Conservation (phyloP, 2,797 vertebrate species). For the Spheniscus humboldti region DNA sequence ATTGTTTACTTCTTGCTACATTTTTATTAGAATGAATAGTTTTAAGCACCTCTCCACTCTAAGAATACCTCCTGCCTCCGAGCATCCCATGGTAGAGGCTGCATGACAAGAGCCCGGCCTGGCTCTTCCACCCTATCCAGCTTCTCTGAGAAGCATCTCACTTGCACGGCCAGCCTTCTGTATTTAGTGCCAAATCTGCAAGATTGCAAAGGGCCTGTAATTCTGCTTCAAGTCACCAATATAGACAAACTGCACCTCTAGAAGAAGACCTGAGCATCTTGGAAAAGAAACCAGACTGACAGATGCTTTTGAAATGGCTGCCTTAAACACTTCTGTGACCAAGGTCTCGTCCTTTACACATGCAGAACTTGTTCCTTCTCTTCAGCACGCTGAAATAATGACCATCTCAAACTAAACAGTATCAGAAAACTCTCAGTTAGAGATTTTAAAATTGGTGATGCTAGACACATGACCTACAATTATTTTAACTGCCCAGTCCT, state of each 20-base stretch:
- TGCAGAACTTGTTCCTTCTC: background rate
- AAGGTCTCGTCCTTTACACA: background rate
- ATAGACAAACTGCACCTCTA: background rate
- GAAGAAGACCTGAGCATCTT: background rate
- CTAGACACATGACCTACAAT: background rate
- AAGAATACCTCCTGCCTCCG: background rate
- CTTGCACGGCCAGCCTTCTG: fast-evolving
- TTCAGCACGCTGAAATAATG: background rate
- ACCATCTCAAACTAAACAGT: background rate
- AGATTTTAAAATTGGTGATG: background rate
- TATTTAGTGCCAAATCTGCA: background rate
- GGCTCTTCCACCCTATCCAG: background rate
- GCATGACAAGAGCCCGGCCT: background rate
- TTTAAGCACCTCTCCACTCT: background rate
- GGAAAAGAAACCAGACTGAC: background rate
- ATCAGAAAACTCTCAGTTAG: background rate
- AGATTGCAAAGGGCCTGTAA: background rate
- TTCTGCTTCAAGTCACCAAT: background rate
- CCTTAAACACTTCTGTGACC: background rate
- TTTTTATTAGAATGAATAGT: background rate
- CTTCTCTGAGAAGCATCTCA: background rate
- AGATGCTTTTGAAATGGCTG: background rate
- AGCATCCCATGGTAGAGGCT: background rate
- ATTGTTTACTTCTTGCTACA: background rate
- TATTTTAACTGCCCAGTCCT: background rate